A percentile compares a stretch with the other conserved stretches of the same genome.
Evolutionary conservation across 2,888 invertebrate genomes (phyloP).

Genomic region (Phortica okadai): DNA sequence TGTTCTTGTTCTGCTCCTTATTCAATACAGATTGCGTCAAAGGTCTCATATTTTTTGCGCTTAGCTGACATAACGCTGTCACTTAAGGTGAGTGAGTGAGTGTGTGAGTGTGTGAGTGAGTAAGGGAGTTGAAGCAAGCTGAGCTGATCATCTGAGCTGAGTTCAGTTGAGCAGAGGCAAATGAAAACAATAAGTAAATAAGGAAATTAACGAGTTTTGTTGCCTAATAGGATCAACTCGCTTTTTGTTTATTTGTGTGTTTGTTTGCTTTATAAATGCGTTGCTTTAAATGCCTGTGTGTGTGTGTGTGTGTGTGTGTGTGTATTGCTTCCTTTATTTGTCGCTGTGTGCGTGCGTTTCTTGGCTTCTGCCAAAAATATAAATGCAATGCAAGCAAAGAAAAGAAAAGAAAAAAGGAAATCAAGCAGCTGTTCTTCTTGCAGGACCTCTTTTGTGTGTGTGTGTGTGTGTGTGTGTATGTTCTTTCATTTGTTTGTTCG

Average conservation of each 20-base stretch:
- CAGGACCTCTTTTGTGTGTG: constrained; percentile 38
- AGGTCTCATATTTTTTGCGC: constrained; percentile 8
- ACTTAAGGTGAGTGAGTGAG: constrained; percentile 1
- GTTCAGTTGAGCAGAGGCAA: background rate
- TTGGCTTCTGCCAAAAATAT: constrained; percentile 58
- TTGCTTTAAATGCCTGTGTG: constrained; percentile 20
- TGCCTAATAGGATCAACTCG: constrained; percentile 31
- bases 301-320: constrained; percentile 8
- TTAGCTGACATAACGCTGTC: constrained; percentile 27
- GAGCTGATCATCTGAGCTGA: background rate
- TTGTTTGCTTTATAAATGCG: constrained; percentile 31
- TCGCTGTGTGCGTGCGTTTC: background rate
- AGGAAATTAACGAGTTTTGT: constrained; percentile 36
- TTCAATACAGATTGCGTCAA: background rate
- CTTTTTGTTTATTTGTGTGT: constrained; percentile 23
- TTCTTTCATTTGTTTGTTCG: constrained; percentile 37
- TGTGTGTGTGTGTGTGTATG: background rate
- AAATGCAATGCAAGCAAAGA: constrained; percentile 26
- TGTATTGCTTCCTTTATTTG: constrained; percentile 9
- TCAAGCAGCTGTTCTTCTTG: constrained; percentile 49
- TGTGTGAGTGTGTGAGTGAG: background rate
- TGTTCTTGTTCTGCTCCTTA: background rate
- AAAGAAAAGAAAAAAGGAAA: constrained; percentile 41
- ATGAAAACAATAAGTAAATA: constrained; percentile 34
- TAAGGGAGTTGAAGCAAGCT: background rate